Evolutionary conservation across 2,113 vertebrate species (phyloP).

Genomic region (Eudorcas thomsonii): DNA sequence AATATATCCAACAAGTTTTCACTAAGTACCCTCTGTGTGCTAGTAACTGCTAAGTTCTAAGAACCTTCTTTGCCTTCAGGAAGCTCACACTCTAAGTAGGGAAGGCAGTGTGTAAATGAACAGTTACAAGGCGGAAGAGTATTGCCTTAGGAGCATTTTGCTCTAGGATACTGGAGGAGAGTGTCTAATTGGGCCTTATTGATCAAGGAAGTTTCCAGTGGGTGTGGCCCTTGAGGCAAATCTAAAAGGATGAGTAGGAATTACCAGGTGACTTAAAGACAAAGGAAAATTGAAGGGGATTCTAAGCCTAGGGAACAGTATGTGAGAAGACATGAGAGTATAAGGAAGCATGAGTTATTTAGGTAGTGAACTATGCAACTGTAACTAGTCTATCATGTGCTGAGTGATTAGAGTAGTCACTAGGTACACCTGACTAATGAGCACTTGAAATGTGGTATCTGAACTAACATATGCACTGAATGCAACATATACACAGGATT

Average conservation of each 20-base stretch:
- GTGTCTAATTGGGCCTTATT: not conserved
- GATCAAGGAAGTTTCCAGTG: not conserved
- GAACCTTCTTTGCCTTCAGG: not conserved
- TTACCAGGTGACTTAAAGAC: not conserved
- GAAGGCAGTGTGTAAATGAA: not conserved
- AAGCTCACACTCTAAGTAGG: not conserved
- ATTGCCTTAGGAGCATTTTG: not conserved
- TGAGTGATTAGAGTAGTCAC: not conserved
- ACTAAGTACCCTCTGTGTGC: not conserved
- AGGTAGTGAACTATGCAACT: not conserved
- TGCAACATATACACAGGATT: not conserved
- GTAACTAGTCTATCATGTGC: not conserved
- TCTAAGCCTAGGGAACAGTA: not conserved
- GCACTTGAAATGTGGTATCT: not conserved
- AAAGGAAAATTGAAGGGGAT: not conserved
- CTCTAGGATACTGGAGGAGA: not conserved
- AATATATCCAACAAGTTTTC: not conserved
- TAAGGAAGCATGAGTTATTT: not conserved
- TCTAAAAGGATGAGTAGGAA: not conserved
- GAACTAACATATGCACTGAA: not conserved
- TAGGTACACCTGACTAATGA: not conserved
- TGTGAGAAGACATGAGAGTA: not conserved
- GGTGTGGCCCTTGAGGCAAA: not conserved
- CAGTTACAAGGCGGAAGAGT: accelerated
- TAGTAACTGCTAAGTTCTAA: not conserved